Evolutionary conservation across 2,888 invertebrate species (phyloP).

Genomic region (Agrotis ipsilon): DNA sequence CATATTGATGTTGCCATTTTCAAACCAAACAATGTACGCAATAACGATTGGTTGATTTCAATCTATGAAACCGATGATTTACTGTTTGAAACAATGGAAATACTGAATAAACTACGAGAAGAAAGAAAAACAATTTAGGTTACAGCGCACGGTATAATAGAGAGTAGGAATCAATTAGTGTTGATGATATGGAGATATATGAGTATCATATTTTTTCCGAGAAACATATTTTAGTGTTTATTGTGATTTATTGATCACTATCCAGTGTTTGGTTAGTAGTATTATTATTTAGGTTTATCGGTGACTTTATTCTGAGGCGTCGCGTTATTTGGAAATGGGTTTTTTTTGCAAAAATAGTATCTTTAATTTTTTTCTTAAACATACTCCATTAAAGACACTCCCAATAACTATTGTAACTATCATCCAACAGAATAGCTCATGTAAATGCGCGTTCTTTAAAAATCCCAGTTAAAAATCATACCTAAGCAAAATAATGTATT

Average conservation of each 20-base stretch:
- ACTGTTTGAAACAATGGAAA: conserved; percentile 65
- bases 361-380: not conserved
- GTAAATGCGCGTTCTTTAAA: conserved; percentile 35
- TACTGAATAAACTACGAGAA: conserved; percentile 53
- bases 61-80: conserved; percentile 77
- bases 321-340: not conserved
- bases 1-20: conserved; percentile 86
- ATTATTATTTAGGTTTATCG: no score
- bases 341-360: not conserved
- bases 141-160: conserved; percentile 1
- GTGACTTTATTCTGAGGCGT: no score
- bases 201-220: not conserved
- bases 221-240: no score
- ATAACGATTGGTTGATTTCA: conserved; percentile 82
- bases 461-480: conserved; percentile 52
- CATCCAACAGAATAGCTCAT: no score
- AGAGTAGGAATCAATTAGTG: not conserved
- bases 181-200: not conserved
- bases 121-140: conserved; percentile 23
- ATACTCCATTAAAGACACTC: not conserved
- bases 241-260: not conserved
- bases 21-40: conserved; percentile 81
- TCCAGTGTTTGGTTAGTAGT: no score
- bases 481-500: conserved; percentile 63
- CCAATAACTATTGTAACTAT: not conserved